Base-by-base conservation (phyloP, 2,888 invertebrate genomes). In the Epinotia demarniana region DNA sequence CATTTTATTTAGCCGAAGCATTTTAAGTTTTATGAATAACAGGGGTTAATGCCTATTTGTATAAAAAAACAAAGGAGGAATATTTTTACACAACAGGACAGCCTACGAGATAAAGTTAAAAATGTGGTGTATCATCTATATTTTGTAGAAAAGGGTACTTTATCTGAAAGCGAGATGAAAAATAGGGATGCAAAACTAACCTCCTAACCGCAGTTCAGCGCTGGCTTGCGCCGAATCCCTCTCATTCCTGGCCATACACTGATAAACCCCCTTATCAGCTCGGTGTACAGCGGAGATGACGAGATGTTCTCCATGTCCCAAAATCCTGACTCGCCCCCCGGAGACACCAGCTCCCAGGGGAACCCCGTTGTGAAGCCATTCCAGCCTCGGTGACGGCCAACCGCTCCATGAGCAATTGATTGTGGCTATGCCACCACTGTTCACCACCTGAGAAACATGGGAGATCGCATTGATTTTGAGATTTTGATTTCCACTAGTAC, bases 371-470 rank as follows among this genome's bases (percentile, higher is more conserved):
- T 96, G 96, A 77, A 96, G 93, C 97, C 97, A 97, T 87, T 96
- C 96, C 75, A 97, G 94, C 69, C 95, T 95, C 57, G 95, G 95
- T 66, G 96, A 95, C 64, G 96, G 96, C 89, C 96, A 96, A 64
- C 98, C 98, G 72, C 96, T 96, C 85, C 97, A 96, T 8, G 97
- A 96, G 91, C 98, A 98, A 94, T 98, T 98, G 92, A 98, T 97
- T 81, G 95, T 94, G 53, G 97, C 98, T 75, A 96, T 95, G 79
- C 97, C 96, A 39, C 98, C 98, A 60, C 98, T 98, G 94, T 98
- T 98, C 64, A 98, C 96, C 80, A 97, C 96, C 96, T 96, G 86
- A 57, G 78, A 79, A 60, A 68, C 13, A 46, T 5, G 49, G 49
- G 5, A 53, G 16, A 53, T 8, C 2, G n/a, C 6, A 8, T n/a